These are phyloP conservation scores for Rhea pennata DNA, from an alignment of 2,113 vertebrate genomes.

Conservation along the genomic window DNA sequence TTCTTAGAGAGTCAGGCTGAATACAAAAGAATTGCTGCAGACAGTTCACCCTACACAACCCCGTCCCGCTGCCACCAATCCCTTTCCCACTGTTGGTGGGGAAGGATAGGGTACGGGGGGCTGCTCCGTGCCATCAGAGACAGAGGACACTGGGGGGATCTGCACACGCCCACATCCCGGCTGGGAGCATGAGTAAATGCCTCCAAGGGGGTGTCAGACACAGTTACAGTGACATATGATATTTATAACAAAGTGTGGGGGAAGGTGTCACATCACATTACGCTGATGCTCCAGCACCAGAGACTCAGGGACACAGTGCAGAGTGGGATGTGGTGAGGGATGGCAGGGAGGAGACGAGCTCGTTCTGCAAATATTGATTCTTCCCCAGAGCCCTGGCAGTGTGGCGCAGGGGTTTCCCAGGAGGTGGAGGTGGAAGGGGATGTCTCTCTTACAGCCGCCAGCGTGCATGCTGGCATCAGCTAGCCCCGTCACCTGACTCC, in stretches of 20 bases:
- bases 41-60: neutral
- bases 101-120: neutral
- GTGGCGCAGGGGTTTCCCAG: neutral
- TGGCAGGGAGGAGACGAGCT: neutral
- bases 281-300: constrained; percentile 1
- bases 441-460: neutral
- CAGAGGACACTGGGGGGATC: neutral
- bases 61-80: neutral
- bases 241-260: constrained; percentile 70
- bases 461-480: neutral
- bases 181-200: constrained; percentile 59
- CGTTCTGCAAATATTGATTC: neutral
- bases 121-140: neutral
- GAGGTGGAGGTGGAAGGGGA: neutral
- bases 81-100: neutral
- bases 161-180: constrained; percentile 26
- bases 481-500: neutral
- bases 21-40: neutral
- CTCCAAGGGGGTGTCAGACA: constrained; percentile 70
- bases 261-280: constrained; percentile 73
- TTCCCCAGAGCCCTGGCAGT: neutral
- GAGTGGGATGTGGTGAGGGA: neutral
- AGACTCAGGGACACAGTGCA: neutral
- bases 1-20: neutral
- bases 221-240: constrained; percentile 56